A percentile compares a stretch with the other conserved stretches of the same genome.
These are phyloP conservation scores for Drosophila nannoptera DNA, from an alignment of 1,140 invertebrate genomes.

Conservation along the genomic window DNA sequence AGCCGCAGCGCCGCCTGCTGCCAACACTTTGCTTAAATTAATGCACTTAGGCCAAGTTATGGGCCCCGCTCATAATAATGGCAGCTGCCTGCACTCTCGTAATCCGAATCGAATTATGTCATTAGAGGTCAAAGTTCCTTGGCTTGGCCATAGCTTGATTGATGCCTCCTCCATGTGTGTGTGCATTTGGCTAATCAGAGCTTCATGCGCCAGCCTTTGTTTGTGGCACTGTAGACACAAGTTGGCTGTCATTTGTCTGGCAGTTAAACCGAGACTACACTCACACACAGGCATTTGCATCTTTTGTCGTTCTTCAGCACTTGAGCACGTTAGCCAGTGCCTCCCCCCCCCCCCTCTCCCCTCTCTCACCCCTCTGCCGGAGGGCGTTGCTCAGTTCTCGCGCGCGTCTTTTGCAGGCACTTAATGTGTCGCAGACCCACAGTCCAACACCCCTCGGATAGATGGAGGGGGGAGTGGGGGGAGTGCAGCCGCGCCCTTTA, in stretches of 20 bases:
- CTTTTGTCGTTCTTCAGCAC: conserved; percentile 42
- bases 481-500: not conserved
- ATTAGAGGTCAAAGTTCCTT: conserved; percentile 37
- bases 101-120: conserved; percentile 65
- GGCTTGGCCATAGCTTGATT: conserved; percentile 27
- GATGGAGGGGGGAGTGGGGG: not conserved
- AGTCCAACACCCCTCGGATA: not conserved
- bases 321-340: conserved; percentile 64
- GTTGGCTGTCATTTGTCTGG: not conserved
- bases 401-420: conserved; percentile 73
- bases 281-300: not conserved
- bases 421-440: conserved; percentile 55
- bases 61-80: conserved; percentile 56
- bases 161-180: conserved; percentile 24
- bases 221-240: conserved; percentile 14
- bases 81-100: conserved; percentile 5
- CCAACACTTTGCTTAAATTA: conserved; percentile 51
- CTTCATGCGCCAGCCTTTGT: conserved; percentile 11
- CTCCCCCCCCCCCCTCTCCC: conserved; percentile 8
- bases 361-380: not conserved
- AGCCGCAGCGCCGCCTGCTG: not conserved
- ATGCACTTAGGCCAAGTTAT: conserved; percentile 37
- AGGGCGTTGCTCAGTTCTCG: conserved; percentile 54
- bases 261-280: not conserved
- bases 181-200: conserved; percentile 28